Evolutionary conservation across 2,113 vertebrate genomes (phyloP).

Genomic region (Neogobius melanostomus): DNA sequence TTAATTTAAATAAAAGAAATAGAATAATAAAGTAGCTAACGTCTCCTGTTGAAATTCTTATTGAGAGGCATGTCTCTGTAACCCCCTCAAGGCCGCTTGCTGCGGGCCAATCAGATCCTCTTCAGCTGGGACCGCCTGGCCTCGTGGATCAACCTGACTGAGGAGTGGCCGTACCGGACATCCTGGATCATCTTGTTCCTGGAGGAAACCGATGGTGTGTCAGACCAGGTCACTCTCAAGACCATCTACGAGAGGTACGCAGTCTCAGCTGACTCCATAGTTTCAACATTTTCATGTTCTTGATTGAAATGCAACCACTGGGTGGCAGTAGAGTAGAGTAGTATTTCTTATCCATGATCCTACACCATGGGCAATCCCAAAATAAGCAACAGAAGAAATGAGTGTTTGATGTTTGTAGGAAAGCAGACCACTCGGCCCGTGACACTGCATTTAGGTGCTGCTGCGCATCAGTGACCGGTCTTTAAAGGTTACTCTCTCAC

Average conservation of each 20-base stretch:
- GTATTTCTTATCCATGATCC: neutral
- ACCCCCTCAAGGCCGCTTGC: conserved; percentile 81
- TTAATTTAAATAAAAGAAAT: too few species aligned
- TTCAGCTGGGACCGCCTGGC: conserved; percentile 97
- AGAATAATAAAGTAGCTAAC: too few species aligned
- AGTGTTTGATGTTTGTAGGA: conserved; percentile 34
- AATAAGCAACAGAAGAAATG: neutral
- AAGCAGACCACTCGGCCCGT: conserved; percentile 39
- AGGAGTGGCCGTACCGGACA: conserved; percentile 97
- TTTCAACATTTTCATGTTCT: neutral
- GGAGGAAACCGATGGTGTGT: conserved; percentile 90
- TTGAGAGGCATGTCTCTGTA: neutral
- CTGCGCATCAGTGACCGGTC: conserved; percentile 75
- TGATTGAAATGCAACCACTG: conserved; percentile 53
- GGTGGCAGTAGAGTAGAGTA: conserved; percentile 71
- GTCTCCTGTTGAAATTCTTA: neutral
- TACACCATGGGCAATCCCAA: neutral
- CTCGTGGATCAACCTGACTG: conserved; percentile 98
- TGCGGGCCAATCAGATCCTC: conserved; percentile 95
- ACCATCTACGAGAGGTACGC: conserved; percentile 92
- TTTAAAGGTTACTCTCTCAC: conserved; percentile 83
- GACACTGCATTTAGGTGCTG: conserved; percentile 58
- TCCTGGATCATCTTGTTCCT: conserved; percentile 97
- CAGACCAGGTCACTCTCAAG: conserved; percentile 89
- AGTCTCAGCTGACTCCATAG: neutral